Conservation (phyloP, 30 jellyfish, hydroid and myxozoan genomes). For the Turritopsis rubra region DNA sequence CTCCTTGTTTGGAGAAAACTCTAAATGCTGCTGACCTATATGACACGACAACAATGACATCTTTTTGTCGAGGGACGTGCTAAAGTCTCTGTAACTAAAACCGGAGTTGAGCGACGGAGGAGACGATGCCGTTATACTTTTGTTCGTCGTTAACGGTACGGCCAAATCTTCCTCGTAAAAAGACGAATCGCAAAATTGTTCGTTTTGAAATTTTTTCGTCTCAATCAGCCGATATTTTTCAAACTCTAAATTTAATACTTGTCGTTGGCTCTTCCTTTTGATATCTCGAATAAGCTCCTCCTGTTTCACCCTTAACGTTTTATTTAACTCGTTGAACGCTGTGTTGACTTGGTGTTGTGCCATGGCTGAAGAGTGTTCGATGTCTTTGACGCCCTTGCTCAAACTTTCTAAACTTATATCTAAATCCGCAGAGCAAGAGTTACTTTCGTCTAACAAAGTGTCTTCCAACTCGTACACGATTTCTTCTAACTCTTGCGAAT, state of each 20-base stretch:
- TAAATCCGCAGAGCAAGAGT: not conserved
- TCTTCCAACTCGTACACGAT: conserved; percentile 8
- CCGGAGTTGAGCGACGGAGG: conserved; percentile 13
- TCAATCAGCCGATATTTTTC: conserved; percentile 23
- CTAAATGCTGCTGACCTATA: conserved; percentile 22
- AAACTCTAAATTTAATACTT: not conserved
- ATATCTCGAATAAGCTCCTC: conserved; percentile 2
- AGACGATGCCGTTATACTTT: conserved; percentile 10
- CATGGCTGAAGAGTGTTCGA: conserved; percentile 24
- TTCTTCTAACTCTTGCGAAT: conserved; percentile 3
- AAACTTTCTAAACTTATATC: conserved; percentile 14
- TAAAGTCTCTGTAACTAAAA: not conserved
- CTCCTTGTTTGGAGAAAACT: not conserved
- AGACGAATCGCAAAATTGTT: conserved; percentile 22
- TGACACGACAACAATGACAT: conserved; percentile 15
- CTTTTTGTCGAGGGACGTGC: not conserved
- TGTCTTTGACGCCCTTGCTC: conserved; percentile 24
- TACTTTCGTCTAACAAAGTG: not conserved
- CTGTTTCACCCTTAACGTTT: not conserved
- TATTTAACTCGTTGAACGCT: not conserved
- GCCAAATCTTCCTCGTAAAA: conserved; percentile 20
- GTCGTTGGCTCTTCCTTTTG: conserved; percentile 5
- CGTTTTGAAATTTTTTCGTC: conserved; percentile 15
- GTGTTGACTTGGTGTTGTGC: conserved; percentile 19
- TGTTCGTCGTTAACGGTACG: not conserved